Base-by-base conservation (phyloP, 2,113 vertebrate species). In the Stictonetta naevosa region DNA sequence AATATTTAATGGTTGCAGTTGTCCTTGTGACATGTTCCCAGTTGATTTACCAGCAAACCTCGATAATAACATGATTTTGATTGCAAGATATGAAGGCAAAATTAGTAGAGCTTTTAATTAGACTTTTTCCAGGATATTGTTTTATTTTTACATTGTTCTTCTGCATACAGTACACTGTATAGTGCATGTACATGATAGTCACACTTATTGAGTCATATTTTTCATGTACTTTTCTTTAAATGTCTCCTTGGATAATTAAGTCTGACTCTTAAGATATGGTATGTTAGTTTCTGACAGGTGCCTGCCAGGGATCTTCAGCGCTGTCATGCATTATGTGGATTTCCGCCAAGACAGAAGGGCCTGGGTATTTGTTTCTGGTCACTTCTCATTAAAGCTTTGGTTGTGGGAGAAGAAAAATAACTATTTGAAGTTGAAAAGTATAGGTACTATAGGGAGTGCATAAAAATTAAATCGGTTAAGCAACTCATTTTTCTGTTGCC, bases 201-300 rank as follows among this genome's bases (percentile, higher is more conserved):
- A 17, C 93, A 93, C 93, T 97, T 91, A 87, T 87, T 95, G 94
- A 92, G 95, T 90, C 93, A 55, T 90, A 83, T 98, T 98, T 98
- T 96, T 95, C 94, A 88, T 87, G 90, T 95, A 96, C 94, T 97
- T 97, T 96, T 97, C 96, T 97, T 96, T 96, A 96, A 97, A 97
- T 97, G 97, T 95, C 97, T 97, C 95, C 94, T 97, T 96, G 83
- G 92, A 92, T 97, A 98, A 98, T 97, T 96, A 97, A 97, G 92
- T 94, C 92, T 97, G 97, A 97, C 96, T 97, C 92, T 93, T 97
- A 91, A 94, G 96, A 97, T 97, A 96, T 96, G 96, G 94, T 83
- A 46, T 96, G 95, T 97, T 96, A 95, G 93, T 89, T 98, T 97
- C 95, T 98, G 97, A 98, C 97, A 98, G 97, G 97, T 97, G 96